Conservation (phyloP, 2,888 invertebrate genomes). For the Hirtodrosophila confusa region DNA sequence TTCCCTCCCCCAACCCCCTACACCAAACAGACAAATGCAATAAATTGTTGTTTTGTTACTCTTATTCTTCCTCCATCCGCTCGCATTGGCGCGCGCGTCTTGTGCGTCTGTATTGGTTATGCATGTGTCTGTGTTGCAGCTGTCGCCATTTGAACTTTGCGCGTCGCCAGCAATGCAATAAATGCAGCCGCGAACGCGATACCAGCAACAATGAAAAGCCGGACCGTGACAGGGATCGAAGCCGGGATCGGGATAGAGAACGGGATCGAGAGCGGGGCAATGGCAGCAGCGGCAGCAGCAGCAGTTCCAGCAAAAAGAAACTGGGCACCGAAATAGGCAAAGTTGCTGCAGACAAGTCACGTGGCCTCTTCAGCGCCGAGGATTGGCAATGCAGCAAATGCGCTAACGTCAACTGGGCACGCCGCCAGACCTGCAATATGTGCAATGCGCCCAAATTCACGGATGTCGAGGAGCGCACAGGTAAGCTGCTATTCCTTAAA, state of each 20-base stretch:
- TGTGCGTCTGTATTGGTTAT: slow-evolving; percentile 33
- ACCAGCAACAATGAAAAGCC: slow-evolving; percentile 58
- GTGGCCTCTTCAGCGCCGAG: slow-evolving; percentile 93
- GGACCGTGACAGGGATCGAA: slow-evolving; percentile 43
- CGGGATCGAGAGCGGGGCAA: slow-evolving; percentile 57
- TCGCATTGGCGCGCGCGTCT: slow-evolving; percentile 5
- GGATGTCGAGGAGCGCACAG: slow-evolving; percentile 92
- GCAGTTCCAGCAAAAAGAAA: slow-evolving; percentile 86
- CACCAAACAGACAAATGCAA: slow-evolving; percentile 37
- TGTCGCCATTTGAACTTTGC: slow-evolving; percentile 98
- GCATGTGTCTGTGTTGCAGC: slow-evolving; percentile 68
- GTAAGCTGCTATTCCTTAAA: slow-evolving; percentile 69
- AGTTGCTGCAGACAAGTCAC: slow-evolving; percentile 98
- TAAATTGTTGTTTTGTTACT: slow-evolving; percentile 58
- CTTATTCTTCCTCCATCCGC: slow-evolving; percentile 50
- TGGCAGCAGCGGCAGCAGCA: slow-evolving; percentile 68
- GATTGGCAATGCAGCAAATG: slow-evolving; percentile 99
- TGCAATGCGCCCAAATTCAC: slow-evolving; percentile 99
- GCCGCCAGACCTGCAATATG: slow-evolving; percentile 96
- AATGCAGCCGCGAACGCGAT: slow-evolving; percentile 87
- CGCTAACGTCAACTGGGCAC: slow-evolving; percentile 98
- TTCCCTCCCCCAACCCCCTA: slow-evolving; percentile 8
- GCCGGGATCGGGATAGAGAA: slow-evolving; percentile 41
- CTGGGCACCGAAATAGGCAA: slow-evolving; percentile 98
- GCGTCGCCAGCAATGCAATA: slow-evolving; percentile 94